These are phyloP conservation scores for Rynchops niger DNA, from an alignment of 2,113 vertebrate species.

Conservation along the genomic window DNA sequence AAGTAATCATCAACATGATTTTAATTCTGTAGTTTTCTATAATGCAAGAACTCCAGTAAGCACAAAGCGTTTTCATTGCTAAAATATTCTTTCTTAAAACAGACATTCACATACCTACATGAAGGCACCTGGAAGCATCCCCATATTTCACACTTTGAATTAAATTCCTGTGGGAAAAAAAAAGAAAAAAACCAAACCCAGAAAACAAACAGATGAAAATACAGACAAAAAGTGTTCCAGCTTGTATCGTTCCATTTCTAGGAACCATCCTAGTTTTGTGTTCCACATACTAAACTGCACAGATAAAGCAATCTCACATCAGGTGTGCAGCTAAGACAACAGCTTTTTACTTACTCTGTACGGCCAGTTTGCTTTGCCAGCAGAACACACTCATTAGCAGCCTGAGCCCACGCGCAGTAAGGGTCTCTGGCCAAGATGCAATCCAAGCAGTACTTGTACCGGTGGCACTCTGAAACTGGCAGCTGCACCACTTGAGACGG, in stretches of 20 bases:
- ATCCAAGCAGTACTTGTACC: slow-evolving; percentile 68
- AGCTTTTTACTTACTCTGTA: neutral
- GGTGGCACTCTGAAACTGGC: slow-evolving; percentile 71
- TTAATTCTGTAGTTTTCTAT: neutral
- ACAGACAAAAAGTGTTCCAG: neutral
- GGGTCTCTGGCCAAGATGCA: slow-evolving; percentile 80
- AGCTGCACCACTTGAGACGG: slow-evolving; percentile 71
- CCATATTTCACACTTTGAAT: slow-evolving; percentile 75
- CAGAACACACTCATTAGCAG: slow-evolving; percentile 4
- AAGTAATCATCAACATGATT: neutral
- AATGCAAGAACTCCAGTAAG: neutral
- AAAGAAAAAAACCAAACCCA: neutral
- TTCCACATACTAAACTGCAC: neutral
- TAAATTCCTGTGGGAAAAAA: slow-evolving; percentile 51
- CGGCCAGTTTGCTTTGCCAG: neutral
- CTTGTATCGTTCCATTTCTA: neutral
- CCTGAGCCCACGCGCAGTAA: slow-evolving; percentile 74
- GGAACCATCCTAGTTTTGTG: neutral
- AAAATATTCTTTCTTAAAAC: neutral
- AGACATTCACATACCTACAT: slow-evolving; percentile 35
- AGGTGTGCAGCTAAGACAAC: neutral
- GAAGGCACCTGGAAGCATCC: slow-evolving; percentile 70
- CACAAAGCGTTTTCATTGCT: neutral
- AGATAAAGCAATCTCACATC: neutral
- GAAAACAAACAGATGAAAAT: neutral